Base-by-base conservation (phyloP, 1,140 invertebrate genomes). In the Aphidius ervi region DNA sequence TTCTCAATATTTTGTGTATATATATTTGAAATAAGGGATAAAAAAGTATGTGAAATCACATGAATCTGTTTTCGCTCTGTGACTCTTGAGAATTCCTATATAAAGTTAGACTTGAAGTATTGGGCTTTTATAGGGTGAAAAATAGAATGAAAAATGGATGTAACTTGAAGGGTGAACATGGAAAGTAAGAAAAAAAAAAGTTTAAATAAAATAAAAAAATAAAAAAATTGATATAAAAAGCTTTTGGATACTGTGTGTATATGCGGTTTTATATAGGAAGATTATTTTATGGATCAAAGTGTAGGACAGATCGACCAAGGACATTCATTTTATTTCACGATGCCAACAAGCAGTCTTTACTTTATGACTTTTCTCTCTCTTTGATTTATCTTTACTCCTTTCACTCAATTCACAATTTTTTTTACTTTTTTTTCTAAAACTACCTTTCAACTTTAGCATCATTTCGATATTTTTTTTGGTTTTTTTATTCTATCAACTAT, bases 71-170 rank as follows among this genome's bases (percentile, higher is more conserved):
- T 23, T 39, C 20, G 40, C 52, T 54, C 52, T 42, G 52, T 20
- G 31, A n/a, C 52, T 42, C 52, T 54, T 39, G 9, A 54, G 5
- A 54, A 54, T 40, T 54, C 52, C 52, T 54, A 54, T 54, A 54
- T 54, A 54, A 54, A 54, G 52, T 54, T 40, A 4, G 52, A 54
- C 40, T 54, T 16, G 52, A n/a, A 54, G 52, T 48, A 48, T 48
- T 6, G 23, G 23, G 23, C 23, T 31, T 31, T 31, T 31, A 31
- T 31, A 7, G 42, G 42, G 42, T 8, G 42, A 10, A 43, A 43
- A 10, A 43, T 7, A 10, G 42, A 43, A 43, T 10, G 42, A 43
- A 31, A 31, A 31, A 31, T 31, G 4, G 42, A 3, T 10, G 7
- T 8, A 8, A 43, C 42, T 8, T 43, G 42, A 54, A 40, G 52